A percentile compares a stretch with the other conserved stretches of the same genome.
phyloP scores from a whole-genome alignment of 2,113 vertebrate genomes.

The Columba livia region DNA sequence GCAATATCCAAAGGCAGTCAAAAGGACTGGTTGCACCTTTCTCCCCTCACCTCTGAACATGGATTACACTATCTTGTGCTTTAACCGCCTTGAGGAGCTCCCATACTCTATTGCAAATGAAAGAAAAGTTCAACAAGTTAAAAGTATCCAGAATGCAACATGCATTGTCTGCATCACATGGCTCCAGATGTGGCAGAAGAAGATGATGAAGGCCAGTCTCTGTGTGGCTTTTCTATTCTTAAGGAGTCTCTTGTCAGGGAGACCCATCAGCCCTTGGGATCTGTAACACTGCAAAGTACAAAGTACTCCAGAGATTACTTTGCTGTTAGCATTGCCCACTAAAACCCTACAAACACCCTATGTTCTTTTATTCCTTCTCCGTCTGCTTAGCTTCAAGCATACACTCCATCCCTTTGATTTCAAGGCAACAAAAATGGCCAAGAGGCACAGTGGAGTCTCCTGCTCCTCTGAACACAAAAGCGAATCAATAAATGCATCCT shows the following conservation, averaged over 20 bases:
- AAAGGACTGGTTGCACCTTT: background rate
- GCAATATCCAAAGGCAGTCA: background rate
- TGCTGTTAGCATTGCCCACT: background rate
- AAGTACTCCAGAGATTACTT: background rate
- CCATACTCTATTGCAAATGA: background rate
- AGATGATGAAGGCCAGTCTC: background rate
- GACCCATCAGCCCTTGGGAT: background rate
- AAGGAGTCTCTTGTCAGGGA: background rate
- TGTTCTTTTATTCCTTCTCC: background rate
- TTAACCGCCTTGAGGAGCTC: background rate
- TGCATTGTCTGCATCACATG: background rate
- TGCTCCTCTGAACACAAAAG: background rate
- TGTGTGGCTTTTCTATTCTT: background rate
- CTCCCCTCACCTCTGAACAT: background rate
- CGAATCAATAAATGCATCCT: background rate
- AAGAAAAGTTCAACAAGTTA: background rate
- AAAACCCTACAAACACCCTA: background rate
- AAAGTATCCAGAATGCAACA: background rate
- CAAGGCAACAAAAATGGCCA: background rate
- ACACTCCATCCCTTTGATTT: background rate
- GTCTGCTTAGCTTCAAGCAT: background rate
- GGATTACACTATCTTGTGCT: background rate
- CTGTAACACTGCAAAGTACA: background rate
- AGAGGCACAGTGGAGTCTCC: background rate
- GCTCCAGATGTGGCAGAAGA: background rate